phyloP scores from a whole-genome alignment of 2,888 invertebrate species.

The Ophion ventricosus region DNA sequence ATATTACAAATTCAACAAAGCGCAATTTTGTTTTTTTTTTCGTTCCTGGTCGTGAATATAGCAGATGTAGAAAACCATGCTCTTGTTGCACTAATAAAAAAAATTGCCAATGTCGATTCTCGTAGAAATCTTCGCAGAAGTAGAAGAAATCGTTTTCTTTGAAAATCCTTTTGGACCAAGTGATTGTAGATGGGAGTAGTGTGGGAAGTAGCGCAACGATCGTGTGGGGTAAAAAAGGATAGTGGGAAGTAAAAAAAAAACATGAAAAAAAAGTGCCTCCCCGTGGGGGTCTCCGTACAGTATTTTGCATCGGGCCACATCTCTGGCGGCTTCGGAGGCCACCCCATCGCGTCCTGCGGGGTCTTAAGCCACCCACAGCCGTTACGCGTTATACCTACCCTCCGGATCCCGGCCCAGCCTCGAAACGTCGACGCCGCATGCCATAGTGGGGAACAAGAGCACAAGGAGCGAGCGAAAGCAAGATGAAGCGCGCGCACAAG shows the following conservation, averaged over 20 bases:
- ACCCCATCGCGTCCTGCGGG: conserved; percentile 59
- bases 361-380: conserved; percentile 65
- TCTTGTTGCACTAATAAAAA: too few species aligned
- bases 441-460: neutral
- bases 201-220: neutral
- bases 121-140: too few species aligned
- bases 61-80: too few species aligned
- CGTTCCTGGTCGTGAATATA: too few species aligned
- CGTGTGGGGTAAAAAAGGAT: neutral
- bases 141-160: too few species aligned
- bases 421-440: conserved; percentile 58
- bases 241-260: conserved; percentile 49
- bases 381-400: conserved; percentile 44
- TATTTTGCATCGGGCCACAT: conserved; percentile 63
- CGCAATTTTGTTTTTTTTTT: too few species aligned
- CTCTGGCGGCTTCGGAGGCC: conserved; percentile 26
- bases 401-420: conserved; percentile 1
- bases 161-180: neutral
- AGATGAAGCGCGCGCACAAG: conserved; percentile 72
- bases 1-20: too few species aligned
- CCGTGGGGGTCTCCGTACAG: conserved; percentile 42
- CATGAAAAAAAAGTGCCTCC: conserved; percentile 59
- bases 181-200: neutral
- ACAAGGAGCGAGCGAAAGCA: neutral
- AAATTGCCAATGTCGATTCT: too few species aligned